Evolutionary conservation across 2,888 invertebrate species (phyloP).

Genomic region (Lottia gigantea): DNA sequence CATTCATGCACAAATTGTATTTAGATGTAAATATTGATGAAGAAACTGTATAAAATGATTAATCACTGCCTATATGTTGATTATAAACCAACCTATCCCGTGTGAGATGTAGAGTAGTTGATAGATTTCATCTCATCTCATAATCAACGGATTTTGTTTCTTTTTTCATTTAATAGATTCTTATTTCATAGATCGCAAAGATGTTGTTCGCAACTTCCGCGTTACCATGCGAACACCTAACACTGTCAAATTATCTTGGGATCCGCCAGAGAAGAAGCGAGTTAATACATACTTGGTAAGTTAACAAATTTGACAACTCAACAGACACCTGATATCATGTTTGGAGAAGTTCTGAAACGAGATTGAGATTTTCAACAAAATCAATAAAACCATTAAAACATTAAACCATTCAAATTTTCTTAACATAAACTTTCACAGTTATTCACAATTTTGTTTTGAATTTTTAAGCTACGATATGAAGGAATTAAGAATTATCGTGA

Average conservation of each 20-base stretch:
- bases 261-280: slow-evolving; percentile 53
- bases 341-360: too few relatives aligned
- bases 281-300: slow-evolving; percentile 58
- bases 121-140: not conserved
- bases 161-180: slow-evolving; percentile 4
- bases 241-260: slow-evolving; percentile 61
- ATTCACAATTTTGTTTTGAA: not conserved
- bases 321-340: too few relatives aligned
- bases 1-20: too few relatives aligned
- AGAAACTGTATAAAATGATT: too few relatives aligned
- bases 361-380: too few relatives aligned
- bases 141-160: not conserved
- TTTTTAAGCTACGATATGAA: slow-evolving; percentile 52
- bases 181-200: slow-evolving; percentile 38
- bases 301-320: not conserved
- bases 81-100: not conserved
- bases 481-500: slow-evolving; percentile 57
- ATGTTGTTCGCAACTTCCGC: slow-evolving; percentile 52
- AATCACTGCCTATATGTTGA: too few relatives aligned
- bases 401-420: too few relatives aligned
- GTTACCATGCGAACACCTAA: slow-evolving; percentile 48
- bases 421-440: too few relatives aligned
- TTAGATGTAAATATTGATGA: too few relatives aligned
- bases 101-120: slow-evolving; percentile 7
- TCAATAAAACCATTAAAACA: too few relatives aligned